Conservation (phyloP, 2,797 vertebrate genomes). For the Alectoris magna region DNA sequence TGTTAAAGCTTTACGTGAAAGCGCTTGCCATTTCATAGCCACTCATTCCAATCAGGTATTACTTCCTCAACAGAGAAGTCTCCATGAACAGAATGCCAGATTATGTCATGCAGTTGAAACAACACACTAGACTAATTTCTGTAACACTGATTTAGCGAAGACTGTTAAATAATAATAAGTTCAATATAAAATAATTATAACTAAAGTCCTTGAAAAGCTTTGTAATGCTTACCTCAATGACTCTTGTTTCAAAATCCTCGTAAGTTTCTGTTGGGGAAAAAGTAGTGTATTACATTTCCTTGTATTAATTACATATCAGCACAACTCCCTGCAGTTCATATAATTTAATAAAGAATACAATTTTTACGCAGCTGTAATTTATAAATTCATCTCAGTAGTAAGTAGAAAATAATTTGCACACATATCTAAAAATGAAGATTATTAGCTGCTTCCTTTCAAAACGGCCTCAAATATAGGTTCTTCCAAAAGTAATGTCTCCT, state of each 20-base stretch:
- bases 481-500: too few species aligned
- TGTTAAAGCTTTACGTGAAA: neutral
- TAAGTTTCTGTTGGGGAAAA: constrained; percentile 87
- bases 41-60: neutral
- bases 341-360: neutral
- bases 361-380: neutral
- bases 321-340: neutral
- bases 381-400: neutral
- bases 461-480: neutral
- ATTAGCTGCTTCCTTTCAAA: neutral
- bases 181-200: neutral
- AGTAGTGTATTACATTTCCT: neutral
- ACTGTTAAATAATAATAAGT: neutral
- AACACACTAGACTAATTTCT: neutral
- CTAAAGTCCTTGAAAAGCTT: neutral
- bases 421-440: accelerated
- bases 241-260: constrained; percentile 89
- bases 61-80: neutral
- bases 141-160: neutral
- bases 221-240: constrained; percentile 90
- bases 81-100: neutral
- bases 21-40: neutral
- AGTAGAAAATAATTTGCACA: neutral
- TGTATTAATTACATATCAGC: neutral
- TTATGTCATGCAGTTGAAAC: neutral